Conservation (phyloP, 2,113 vertebrate genomes). For the Hypanus sabinus region DNA sequence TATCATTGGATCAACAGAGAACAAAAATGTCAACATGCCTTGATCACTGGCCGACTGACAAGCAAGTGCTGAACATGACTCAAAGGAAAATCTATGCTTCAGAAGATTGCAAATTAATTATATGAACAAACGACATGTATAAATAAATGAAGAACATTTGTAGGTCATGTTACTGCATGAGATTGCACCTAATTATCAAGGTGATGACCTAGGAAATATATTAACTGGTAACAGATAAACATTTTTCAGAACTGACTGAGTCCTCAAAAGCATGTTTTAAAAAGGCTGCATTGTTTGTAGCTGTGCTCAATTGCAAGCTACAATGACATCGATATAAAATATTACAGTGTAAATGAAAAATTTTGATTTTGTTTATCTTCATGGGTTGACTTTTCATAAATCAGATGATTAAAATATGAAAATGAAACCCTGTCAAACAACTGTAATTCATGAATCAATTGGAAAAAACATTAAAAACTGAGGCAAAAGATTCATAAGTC, state of each 20-base stretch:
- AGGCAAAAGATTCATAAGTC: background rate
- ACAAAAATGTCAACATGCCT: background rate
- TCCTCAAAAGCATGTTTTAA: background rate
- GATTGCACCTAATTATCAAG: conserved; percentile 24
- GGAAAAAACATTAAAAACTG: background rate
- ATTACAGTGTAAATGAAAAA: background rate
- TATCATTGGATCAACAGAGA: background rate
- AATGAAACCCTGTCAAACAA: background rate
- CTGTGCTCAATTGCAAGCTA: background rate
- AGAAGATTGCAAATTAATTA: conserved; percentile 20
- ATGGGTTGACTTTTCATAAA: background rate
- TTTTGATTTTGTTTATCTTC: background rate
- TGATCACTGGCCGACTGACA: background rate
- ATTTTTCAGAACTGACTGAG: background rate
- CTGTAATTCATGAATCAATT: no score
- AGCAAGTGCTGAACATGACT: background rate
- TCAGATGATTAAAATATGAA: background rate
- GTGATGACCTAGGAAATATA: conserved; percentile 34
- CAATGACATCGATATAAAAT: background rate
- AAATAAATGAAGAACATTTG: conserved; percentile 19
- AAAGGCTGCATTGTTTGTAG: background rate
- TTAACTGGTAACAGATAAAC: conserved; percentile 33
- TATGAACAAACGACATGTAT: background rate
- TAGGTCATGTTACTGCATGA: conserved; percentile 13
- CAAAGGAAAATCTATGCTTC: background rate